These are phyloP conservation scores for Megaustenia siamemsis DNA, from an alignment of 2,888 invertebrate genomes.

Conservation along the genomic window DNA sequence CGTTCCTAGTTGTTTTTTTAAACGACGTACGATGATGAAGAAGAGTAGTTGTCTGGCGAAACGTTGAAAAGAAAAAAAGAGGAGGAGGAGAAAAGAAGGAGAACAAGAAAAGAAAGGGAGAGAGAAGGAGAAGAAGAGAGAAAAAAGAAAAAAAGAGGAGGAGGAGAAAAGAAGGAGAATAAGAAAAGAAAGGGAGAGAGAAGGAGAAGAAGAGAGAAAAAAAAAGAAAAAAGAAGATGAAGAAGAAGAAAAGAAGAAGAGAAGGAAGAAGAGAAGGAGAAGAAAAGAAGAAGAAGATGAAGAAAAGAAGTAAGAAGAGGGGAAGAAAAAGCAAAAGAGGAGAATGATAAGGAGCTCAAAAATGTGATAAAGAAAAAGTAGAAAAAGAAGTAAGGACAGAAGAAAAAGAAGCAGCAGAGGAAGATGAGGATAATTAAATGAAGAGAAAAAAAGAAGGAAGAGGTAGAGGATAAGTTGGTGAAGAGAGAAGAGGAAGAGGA, in stretches of 20 bases:
- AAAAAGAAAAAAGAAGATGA: no score
- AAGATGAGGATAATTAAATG: not conserved
- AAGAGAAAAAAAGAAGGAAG: not conserved
- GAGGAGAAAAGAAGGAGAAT: not conserved
- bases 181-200: not conserved
- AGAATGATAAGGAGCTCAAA: not conserved
- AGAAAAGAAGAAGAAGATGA: not conserved
- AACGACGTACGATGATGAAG: no score
- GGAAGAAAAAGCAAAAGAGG: no score
- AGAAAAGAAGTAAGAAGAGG: no score
- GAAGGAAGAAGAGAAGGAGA: not conserved
- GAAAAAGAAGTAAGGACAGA: no score
- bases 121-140: not conserved
- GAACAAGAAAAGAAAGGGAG: no score
- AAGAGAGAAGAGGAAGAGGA: no score
- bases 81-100: not conserved
- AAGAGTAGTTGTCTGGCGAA: no score
- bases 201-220: not conserved
- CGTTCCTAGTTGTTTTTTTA: no score
- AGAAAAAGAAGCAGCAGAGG: no score
- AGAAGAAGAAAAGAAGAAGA: not conserved
- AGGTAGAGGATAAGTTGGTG: not conserved
- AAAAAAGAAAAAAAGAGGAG: not conserved
- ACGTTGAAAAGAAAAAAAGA: no score
- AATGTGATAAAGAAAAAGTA: no score